Evolutionary conservation across 2,888 invertebrate species (phyloP).

Genomic region (Punctoribates punctum): DNA sequence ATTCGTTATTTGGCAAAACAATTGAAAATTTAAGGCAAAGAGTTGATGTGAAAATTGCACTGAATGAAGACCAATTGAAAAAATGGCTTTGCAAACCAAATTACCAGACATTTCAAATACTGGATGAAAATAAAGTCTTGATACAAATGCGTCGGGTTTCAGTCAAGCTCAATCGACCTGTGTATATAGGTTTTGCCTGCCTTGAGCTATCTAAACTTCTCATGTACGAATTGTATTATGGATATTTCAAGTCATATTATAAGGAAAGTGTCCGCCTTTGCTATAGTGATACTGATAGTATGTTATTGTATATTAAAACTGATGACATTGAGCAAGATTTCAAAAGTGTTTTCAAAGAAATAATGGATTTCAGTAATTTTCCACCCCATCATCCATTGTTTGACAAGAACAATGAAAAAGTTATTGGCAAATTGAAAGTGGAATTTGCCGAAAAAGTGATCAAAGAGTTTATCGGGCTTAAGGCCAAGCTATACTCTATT

Average conservation of each 20-base stretch:
- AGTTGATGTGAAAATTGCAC: conserved; percentile 49
- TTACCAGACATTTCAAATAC: conserved; percentile 38
- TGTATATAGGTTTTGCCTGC: no score
- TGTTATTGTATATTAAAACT: conserved; percentile 50
- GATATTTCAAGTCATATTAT: conserved; percentile 48
- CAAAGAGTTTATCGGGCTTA: conserved; percentile 49
- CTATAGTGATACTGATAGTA: conserved; percentile 51
- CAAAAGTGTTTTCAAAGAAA: neutral
- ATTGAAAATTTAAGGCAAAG: conserved; percentile 51
- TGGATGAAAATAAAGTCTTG: neutral
- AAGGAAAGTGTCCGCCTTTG: conserved; percentile 46
- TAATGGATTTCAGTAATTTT: conserved; percentile 50
- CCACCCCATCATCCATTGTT: conserved; percentile 48
- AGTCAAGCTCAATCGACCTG: conserved; percentile 47
- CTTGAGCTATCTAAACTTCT: no score
- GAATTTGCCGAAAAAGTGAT: conserved; percentile 49
- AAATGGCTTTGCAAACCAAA: conserved; percentile 39
- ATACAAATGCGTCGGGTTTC: conserved; percentile 25
- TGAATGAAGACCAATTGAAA: conserved; percentile 16
- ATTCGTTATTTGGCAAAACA: conserved; percentile 52
- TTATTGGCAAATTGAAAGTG: conserved; percentile 51
- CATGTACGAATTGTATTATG: no score
- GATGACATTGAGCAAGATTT: conserved; percentile 50
- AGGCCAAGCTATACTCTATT: conserved; percentile 42
- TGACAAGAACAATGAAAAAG: conserved; percentile 50